Base-by-base conservation (phyloP, 1,140 invertebrate species). In the Drosophila varians region DNA sequence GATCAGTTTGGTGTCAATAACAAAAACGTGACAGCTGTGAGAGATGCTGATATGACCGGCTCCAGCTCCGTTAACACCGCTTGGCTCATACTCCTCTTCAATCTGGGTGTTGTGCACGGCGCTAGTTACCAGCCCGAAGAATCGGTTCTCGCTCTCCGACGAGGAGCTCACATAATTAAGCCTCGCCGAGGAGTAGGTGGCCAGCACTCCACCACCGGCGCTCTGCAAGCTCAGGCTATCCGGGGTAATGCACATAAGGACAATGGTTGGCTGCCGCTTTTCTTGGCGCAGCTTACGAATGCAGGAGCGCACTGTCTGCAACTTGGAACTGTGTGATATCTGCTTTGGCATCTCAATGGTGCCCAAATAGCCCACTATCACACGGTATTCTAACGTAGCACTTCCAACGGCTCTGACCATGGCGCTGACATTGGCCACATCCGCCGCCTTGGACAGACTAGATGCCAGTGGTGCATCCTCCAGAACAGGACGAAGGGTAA, bases 11-110 rank as follows among this genome's bases (percentile, higher is more conserved):
- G 96, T 94, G 86, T 99, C 97, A 11, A 98, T 96, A 65, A 96
- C 97, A 91, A 99, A 99, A 0, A 99, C 97, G 91, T 99, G 98
- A 89, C 98, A 99, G 34, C 97, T 98, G 87, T 96, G 97, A 9
- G 96, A 97, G 0, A 95, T 93, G 60, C 83, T 89, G 1, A 90
- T 89, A 46, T 89, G 75, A 2, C 73, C 72, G 21, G 60, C 43
- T 11, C 31, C 40, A 9, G 42, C 19, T 21, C 45, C 68, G 7
- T 47, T 58, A 0, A 34, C 53, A 0, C 42, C 64, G 52, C 58
- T 69, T 1, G 79, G 16, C 36, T 89, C 84, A 43, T 84, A 90
- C 25, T 90, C 89, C 51, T 89, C 84, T 34, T 90, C 89, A 25
- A 80, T 87, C 90, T 92, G 28, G 70, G 92, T 69, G 79, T 90